Percentiles rank a stretch among this genome's conserved stretches.
Evolutionary conservation across 2,888 invertebrate species (phyloP).

Genomic region (Anoncus sp.): DNA sequence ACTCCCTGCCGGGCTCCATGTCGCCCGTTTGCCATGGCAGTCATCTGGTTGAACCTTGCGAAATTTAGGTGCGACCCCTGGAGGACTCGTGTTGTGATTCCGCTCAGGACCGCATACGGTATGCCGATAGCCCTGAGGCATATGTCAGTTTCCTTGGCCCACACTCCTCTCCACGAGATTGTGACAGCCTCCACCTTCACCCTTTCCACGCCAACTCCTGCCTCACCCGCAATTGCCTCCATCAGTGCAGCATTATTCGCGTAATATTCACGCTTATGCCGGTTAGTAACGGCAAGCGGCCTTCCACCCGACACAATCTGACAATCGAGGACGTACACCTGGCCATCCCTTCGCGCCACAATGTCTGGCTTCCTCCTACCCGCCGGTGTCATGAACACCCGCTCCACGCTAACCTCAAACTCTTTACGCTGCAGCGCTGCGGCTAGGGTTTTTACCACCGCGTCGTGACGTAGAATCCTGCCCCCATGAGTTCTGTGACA

Average conservation of each 20-base stretch:
- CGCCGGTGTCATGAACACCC: neutral
- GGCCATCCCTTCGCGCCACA: slow-evolving; percentile 64
- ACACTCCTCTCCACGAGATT: slow-evolving; percentile 51
- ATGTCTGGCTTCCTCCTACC: slow-evolving; percentile 75
- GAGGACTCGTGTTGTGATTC: slow-evolving; percentile 25
- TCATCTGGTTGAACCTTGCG: slow-evolving; percentile 11
- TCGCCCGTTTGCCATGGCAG: too few relatives aligned
- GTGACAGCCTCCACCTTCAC: slow-evolving; percentile 37
- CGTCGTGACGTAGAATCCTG: slow-evolving; percentile 68
- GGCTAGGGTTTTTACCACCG: neutral
- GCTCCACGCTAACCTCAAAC: neutral
- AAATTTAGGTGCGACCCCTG: slow-evolving; percentile 26
- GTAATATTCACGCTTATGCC: slow-evolving; percentile 71
- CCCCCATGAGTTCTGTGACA: slow-evolving; percentile 77
- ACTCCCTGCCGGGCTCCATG: too few relatives aligned
- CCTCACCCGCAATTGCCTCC: neutral
- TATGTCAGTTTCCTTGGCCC: slow-evolving; percentile 27
- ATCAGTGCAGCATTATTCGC: slow-evolving; percentile 25
- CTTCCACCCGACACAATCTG: slow-evolving; percentile 75
- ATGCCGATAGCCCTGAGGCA: neutral
- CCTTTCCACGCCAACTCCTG: neutral
- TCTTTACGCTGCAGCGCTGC: neutral
- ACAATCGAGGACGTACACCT: slow-evolving; percentile 72
- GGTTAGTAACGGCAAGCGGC: slow-evolving; percentile 67
- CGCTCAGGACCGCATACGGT: neutral